Conservation (phyloP, 2,113 vertebrate genomes). For the Platysternon megacephalum region DNA sequence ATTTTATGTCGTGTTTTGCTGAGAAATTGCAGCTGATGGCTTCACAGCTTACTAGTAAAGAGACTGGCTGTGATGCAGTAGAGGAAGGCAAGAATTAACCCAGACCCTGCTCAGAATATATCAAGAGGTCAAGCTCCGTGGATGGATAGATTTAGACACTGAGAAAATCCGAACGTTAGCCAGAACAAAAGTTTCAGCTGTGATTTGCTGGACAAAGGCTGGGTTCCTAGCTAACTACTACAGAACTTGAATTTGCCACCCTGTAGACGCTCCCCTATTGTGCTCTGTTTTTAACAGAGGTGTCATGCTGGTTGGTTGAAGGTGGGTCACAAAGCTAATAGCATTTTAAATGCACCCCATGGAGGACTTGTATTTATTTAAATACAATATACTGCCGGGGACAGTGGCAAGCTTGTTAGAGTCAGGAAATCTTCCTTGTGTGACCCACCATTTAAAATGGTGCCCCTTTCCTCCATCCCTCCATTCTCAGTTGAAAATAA, state of each 20-base stretch:
- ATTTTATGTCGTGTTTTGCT: background rate
- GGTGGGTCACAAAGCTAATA: background rate
- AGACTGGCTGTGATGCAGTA: background rate
- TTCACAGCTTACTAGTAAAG: rapidly evolving
- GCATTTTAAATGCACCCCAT: background rate
- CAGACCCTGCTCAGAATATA: background rate
- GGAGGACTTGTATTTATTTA: background rate
- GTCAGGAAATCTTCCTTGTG: background rate
- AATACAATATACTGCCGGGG: background rate
- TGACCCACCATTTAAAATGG: background rate
- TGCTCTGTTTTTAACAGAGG: background rate
- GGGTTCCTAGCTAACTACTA: background rate
- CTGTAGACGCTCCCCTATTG: background rate
- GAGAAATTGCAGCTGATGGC: background rate
- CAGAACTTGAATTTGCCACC: background rate
- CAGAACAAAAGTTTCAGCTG: background rate
- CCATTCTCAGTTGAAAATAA: background rate
- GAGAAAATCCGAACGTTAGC: background rate
- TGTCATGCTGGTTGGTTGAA: rapidly evolving
- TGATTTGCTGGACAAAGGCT: rapidly evolving
- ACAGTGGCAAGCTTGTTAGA: background rate
- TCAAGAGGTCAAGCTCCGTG: background rate
- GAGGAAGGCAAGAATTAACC: background rate
- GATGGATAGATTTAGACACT: background rate
- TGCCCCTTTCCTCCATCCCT: background rate